Evolutionary conservation across 2,113 vertebrate genomes (phyloP).

Genomic region (Nesogale talazaci): DNA sequence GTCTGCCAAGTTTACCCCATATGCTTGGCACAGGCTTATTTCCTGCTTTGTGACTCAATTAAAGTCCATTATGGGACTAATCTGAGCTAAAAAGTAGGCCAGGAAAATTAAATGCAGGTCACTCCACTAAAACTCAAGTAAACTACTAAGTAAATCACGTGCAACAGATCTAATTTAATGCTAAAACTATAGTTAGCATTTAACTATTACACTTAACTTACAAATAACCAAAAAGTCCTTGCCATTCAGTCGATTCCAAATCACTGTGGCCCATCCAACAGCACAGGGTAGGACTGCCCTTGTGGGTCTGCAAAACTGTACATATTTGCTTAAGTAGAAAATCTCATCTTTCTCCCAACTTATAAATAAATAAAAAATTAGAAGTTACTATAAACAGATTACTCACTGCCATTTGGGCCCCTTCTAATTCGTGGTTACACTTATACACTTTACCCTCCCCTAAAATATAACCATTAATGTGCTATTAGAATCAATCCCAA

Average conservation of each 20-base stretch:
- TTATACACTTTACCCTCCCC: not conserved
- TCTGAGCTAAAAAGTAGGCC: constrained; percentile 46
- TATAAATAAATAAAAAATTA: not conserved
- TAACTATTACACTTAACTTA: not conserved
- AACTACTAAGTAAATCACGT: constrained; percentile 22
- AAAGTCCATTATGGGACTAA: constrained; percentile 24
- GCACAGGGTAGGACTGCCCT: too few species aligned
- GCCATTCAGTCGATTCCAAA: too few species aligned
- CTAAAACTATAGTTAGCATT: constrained; percentile 13
- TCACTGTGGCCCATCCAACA: too few species aligned
- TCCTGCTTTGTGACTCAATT: constrained; percentile 60
- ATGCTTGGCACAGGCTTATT: constrained; percentile 33
- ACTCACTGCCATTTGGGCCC: too few species aligned
- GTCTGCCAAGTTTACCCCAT: constrained; percentile 32
- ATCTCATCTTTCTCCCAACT: too few species aligned
- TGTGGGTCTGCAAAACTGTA: too few species aligned
- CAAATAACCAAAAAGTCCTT: not conserved
- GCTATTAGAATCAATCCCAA: not conserved
- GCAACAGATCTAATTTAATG: constrained; percentile 33
- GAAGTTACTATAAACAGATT: not conserved
- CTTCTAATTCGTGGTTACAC: too few species aligned
- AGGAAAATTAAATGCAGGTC: constrained; percentile 47
- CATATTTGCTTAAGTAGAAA: too few species aligned
- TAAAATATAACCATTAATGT: constrained; percentile 34
- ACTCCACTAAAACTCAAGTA: constrained; percentile 38